phyloP scores from a whole-genome alignment of 2,888 invertebrate genomes.

The Dioctria rufipes region DNA sequence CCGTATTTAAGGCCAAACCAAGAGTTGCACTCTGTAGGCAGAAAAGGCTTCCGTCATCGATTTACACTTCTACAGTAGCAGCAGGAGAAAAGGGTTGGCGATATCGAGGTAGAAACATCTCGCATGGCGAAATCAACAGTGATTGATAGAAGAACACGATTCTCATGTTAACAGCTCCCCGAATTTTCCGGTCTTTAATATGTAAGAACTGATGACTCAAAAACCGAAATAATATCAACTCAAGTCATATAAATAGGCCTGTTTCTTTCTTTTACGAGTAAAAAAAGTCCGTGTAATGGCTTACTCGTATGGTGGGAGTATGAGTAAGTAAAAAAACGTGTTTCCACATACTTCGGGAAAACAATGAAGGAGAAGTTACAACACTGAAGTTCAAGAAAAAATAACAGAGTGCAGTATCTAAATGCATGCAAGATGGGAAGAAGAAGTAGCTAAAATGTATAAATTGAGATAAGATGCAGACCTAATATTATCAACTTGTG shows the following conservation, averaged over 20 bases:
- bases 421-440: too few relatives aligned
- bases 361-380: too few relatives aligned
- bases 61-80: conserved; percentile 57
- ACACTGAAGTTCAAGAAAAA: too few relatives aligned
- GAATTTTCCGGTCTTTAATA: conserved; percentile 25
- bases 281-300: too few relatives aligned
- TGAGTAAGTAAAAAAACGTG: too few relatives aligned
- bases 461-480: too few relatives aligned
- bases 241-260: conserved; percentile 3
- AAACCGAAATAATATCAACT: conserved; percentile 27
- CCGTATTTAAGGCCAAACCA: conserved; percentile 60
- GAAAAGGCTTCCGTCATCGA: conserved; percentile 62
- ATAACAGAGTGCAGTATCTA: too few relatives aligned
- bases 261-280: conserved; percentile 13
- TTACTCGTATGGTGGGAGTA: too few relatives aligned
- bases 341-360: too few relatives aligned
- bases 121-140: conserved; percentile 64
- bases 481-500: too few relatives aligned
- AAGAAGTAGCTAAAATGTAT: too few relatives aligned
- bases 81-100: conserved; percentile 64
- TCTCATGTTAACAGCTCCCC: conserved; percentile 4
- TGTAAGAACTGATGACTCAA: neutral
- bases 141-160: conserved; percentile 61
- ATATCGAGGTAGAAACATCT: conserved; percentile 63
- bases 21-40: conserved; percentile 64